Percentiles rank a stretch among this genome's conserved stretches.
phyloP scores from a whole-genome alignment of 2,113 vertebrate species.

The Sigmodon hispidus region DNA sequence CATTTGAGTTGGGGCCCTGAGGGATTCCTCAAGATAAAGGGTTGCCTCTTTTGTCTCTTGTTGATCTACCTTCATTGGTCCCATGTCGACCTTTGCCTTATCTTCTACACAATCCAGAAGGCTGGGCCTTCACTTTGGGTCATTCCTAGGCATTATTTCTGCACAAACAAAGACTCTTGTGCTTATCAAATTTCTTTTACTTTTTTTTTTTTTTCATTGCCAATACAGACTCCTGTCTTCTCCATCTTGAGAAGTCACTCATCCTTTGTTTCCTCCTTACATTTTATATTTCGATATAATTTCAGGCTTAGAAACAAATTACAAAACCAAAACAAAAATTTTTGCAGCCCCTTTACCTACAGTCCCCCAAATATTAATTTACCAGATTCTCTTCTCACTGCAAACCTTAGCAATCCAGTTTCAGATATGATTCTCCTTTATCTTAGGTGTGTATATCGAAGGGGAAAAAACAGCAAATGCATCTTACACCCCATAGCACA shows the following conservation, averaged over 20 bases:
- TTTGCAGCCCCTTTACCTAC: background rate
- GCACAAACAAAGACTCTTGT: background rate
- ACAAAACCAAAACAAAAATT: constrained; percentile 35
- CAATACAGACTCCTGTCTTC: background rate
- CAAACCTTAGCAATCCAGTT: background rate
- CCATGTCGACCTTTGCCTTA: no score
- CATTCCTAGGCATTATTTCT: no score
- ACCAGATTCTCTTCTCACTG: background rate
- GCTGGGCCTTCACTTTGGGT: no score
- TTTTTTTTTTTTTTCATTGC: background rate
- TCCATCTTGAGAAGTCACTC: background rate
- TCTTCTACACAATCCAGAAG: no score
- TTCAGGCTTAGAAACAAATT: constrained; percentile 7
- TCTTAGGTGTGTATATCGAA: background rate
- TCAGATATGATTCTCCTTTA: constrained; percentile 8
- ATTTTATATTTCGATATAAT: constrained; percentile 30
- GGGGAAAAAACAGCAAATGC: background rate
- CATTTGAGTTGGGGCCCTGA: no score
- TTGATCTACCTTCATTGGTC: no score
- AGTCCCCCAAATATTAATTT: background rate
- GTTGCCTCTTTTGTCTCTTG: no score
- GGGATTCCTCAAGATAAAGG: no score
- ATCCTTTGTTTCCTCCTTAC: constrained; percentile 13
- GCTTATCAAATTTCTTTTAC: constrained; percentile 28
- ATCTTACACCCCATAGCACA: background rate